A percentile compares a stretch with the other conserved stretches of the same genome.
Evolutionary conservation across 2,797 vertebrate genomes (phyloP).

Genomic region (Cuculus canorus): DNA sequence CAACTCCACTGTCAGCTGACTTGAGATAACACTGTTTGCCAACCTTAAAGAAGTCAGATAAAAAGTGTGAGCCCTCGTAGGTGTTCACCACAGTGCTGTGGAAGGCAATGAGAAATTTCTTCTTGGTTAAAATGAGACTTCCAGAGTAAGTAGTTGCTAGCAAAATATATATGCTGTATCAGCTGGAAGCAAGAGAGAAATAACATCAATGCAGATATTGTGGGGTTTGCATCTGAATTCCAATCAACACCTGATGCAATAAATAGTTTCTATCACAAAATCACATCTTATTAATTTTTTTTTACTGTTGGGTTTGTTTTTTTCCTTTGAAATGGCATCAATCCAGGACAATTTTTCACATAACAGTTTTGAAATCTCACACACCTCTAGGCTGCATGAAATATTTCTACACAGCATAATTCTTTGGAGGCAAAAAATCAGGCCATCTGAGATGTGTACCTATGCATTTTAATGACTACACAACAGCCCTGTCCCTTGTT

Average conservation of each 20-base stretch:
- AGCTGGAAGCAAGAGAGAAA: background rate
- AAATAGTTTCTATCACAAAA: too few relatives aligned
- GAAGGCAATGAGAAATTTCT: background rate
- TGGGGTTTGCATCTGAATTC: background rate
- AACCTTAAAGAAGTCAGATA: background rate
- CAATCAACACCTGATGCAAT: background rate
- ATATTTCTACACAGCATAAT: background rate
- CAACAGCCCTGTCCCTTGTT: background rate
- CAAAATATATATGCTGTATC: background rate
- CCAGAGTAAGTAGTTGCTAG: background rate
- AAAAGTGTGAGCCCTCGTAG: background rate
- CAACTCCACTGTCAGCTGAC: background rate
- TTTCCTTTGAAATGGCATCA: background rate
- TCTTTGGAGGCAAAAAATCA: background rate
- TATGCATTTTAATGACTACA: background rate
- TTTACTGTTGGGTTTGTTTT: background rate
- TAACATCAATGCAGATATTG: background rate
- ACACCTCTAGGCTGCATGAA: background rate
- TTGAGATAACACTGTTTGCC: background rate
- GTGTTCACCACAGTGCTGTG: background rate
- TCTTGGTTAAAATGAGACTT: background rate
- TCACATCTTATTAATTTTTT: background rate
- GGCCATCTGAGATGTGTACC: background rate
- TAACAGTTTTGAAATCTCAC: slow-evolving; percentile 16
- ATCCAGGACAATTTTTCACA: background rate